Evolutionary conservation across 2,113 vertebrate genomes (phyloP).

Genomic region (Scatophagus argus): DNA sequence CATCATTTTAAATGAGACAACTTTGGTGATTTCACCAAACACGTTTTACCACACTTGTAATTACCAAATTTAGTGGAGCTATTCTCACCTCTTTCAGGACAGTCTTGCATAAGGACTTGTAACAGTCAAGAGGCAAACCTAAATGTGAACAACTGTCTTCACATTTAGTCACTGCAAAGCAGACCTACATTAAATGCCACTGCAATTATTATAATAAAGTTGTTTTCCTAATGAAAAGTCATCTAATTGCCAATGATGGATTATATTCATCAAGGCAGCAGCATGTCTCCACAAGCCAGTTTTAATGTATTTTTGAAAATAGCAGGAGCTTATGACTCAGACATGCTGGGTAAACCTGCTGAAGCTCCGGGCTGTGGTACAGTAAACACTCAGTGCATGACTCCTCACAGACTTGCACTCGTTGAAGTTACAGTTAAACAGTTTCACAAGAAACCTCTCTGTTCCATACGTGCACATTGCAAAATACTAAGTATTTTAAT

Average conservation of each 20-base stretch:
- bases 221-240: neutral
- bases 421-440: neutral
- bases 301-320: slow-evolving; percentile 43
- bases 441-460: neutral
- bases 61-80: slow-evolving; percentile 30
- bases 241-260: slow-evolving; percentile 39
- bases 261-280: slow-evolving; percentile 38
- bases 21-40: slow-evolving; percentile 26
- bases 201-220: neutral
- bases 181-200: slow-evolving; percentile 1
- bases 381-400: slow-evolving; percentile 28
- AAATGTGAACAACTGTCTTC: neutral
- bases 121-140: neutral
- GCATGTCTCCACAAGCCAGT: slow-evolving; percentile 18
- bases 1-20: slow-evolving; percentile 51
- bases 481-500: neutral
- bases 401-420: neutral
- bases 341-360: slow-evolving; percentile 27
- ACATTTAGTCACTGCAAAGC: slow-evolving; percentile 1
- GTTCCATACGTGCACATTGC: neutral
- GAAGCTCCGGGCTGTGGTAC: slow-evolving; percentile 11
- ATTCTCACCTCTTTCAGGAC: slow-evolving; percentile 21
- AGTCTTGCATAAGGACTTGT: neutral
- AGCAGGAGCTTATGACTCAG: slow-evolving; percentile 45
- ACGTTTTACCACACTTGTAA: slow-evolving; percentile 18